Evolutionary conservation across 2,888 invertebrate genomes (phyloP), one percentile per base, ranked within the genome.

Genomic region (Oligia fasciuncula): DNA sequence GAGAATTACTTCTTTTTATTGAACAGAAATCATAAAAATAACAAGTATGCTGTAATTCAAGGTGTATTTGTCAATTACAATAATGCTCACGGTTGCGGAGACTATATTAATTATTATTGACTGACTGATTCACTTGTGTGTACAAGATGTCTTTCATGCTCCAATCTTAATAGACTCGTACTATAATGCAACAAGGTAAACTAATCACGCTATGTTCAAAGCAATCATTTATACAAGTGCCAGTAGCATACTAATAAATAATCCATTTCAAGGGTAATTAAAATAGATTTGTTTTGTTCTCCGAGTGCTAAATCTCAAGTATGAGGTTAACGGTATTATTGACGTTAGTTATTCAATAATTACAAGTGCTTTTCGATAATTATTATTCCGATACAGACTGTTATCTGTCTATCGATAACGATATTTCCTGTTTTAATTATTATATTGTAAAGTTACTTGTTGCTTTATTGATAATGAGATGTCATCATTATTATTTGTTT

Each of bases 371-470:
- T 0, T 54, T 66, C 19, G 9, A 73, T 57, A 75, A 67, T n/a
- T 57, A 57, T 23, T 70, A 57, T 23, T 66, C 8, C 14, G 40
- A 65, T 49, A n/a, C 6, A 74, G 60, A 35, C 3, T 40, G 23
- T 63, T 83, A 84, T 67, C 80, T 49, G 54, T 60, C 2, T 35
- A 51, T 66, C 74, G 60, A 19, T 60, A 19, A 1, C 6, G 14
- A 67, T 46, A 76, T 67, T 80, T 82, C 60, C 60, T 67, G 82
- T 76, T 29, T 73, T 49, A 73, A 23, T 29, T 13, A 19, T 2
- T 54, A 6, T 11, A 17, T 29, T 1, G 13, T 57, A 23, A 17
- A 57, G 3, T 54, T 43, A 60, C 73, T 67, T 54, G 49, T 83
- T 67, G 54, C 40, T 5, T 17, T 62, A 43, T 57, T 40, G 60